A percentile compares a stretch with the other conserved stretches of the same genome.
These are phyloP conservation scores for Chrysaora quinquecirrha DNA, from an alignment of 30 jellyfish, hydroid and myxozoan genomes.

Conservation along the genomic window DNA sequence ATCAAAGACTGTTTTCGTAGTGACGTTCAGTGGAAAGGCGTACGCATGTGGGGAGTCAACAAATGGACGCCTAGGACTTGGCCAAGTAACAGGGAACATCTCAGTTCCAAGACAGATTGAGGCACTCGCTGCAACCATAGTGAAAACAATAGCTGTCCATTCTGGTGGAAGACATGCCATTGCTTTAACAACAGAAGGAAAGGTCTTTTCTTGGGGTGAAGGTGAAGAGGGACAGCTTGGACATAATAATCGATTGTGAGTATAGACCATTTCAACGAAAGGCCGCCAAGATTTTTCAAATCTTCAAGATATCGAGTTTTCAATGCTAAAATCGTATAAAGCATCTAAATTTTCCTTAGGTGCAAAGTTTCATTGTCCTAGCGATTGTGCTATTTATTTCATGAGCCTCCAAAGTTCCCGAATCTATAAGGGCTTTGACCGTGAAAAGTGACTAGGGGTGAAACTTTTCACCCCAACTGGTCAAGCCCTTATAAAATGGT, in stretches of 20 bases:
- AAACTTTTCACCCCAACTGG: no score
- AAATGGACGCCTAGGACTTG: constrained; percentile 81
- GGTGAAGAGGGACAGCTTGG: constrained; percentile 94
- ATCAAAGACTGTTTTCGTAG: constrained; percentile 77
- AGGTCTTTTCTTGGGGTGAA: constrained; percentile 91
- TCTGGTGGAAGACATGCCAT: constrained; percentile 92
- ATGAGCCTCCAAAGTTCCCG: no score
- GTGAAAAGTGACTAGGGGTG: no score
- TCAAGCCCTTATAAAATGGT: no score
- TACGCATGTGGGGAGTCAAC: constrained; percentile 89
- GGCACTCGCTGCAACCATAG: constrained; percentile 55
- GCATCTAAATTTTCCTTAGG: no score
- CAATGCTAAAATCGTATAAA: no score
- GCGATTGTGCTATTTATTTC: no score
- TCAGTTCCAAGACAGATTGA: constrained; percentile 76
- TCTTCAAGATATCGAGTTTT: no score
- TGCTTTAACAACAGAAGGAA: constrained; percentile 82
- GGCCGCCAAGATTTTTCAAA: no score
- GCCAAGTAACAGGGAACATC: constrained; percentile 74
- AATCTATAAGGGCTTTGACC: no score
- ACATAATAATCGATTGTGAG: constrained; percentile 76
- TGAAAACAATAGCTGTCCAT: constrained; percentile 87
- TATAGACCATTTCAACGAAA: no score
- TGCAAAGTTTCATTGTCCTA: no score
- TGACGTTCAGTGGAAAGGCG: constrained; percentile 84